Evolutionary conservation across 2,888 invertebrate species (phyloP).

Genomic region (Hypsopygia costalis): DNA sequence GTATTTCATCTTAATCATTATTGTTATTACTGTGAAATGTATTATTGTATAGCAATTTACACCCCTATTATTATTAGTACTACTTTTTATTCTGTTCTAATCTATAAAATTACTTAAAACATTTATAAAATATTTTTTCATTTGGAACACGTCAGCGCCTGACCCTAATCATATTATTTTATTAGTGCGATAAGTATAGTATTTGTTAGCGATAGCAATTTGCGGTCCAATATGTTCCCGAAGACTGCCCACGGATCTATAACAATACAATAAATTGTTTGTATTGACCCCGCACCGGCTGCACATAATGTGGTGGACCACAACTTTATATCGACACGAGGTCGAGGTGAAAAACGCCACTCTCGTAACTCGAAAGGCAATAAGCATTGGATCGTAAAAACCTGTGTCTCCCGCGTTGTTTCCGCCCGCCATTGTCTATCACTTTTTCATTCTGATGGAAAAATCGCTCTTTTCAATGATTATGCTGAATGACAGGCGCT

Average conservation of each 20-base stretch:
- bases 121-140: no score
- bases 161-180: no score
- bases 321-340: slow-evolving; percentile 49
- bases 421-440: slow-evolving; percentile 8
- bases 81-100: no score
- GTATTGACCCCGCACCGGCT: slow-evolving; percentile 55
- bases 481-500: slow-evolving; percentile 5
- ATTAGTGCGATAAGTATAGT: no score
- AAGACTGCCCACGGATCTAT: slow-evolving; percentile 54
- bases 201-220: slow-evolving; percentile 25
- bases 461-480: slow-evolving; percentile 6
- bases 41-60: no score
- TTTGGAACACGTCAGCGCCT: no score
- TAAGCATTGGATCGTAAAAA: slow-evolving; percentile 22
- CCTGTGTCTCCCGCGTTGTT: slow-evolving; percentile 13
- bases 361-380: slow-evolving; percentile 48
- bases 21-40: no score
- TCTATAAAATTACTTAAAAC: no score
- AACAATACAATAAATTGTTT: slow-evolving; percentile 69
- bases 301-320: slow-evolving; percentile 60
- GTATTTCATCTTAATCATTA: no score
- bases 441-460: slow-evolving; percentile 8
- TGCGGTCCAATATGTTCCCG: slow-evolving; percentile 45
- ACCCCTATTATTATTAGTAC: no score
- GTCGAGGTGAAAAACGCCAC: slow-evolving; percentile 54